Evolutionary conservation across 2,888 invertebrate species (phyloP).

Genomic region (Gastrophysa polygoni): DNA sequence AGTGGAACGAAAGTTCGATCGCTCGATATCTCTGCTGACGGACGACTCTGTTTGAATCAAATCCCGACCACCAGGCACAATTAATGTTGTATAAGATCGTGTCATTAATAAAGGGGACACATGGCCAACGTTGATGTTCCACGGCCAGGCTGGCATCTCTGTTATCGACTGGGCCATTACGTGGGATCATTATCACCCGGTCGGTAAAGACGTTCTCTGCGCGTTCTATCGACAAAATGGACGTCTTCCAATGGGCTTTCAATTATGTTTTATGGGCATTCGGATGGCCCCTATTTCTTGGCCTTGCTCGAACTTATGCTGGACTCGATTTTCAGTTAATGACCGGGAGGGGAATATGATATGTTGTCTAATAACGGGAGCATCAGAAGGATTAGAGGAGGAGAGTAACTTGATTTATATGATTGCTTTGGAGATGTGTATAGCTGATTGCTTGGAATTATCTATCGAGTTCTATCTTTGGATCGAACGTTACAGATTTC

Average conservation of each 20-base stretch:
- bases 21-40: no score
- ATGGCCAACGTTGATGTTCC: slow-evolving; percentile 15
- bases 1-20: no score
- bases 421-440: neutral
- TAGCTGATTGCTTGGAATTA: no score
- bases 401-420: neutral
- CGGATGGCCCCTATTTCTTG: slow-evolving; percentile 37
- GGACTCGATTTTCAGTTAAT: slow-evolving; percentile 8
- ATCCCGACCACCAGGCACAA: slow-evolving; percentile 8
- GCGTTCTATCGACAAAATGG: slow-evolving; percentile 48
- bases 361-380: neutral
- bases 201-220: slow-evolving; percentile 45
- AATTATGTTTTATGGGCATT: slow-evolving; percentile 52
- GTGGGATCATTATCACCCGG: slow-evolving; percentile 51
- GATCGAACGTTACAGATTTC: no score
- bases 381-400: neutral
- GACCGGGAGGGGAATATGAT: neutral
- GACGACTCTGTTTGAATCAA: no score
- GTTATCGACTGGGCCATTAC: slow-evolving; percentile 52
- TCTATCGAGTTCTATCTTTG: no score
- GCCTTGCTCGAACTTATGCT: slow-evolving; percentile 11
- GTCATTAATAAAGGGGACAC: slow-evolving; percentile 26
- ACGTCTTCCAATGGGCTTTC: slow-evolving; percentile 52
- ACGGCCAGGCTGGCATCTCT: slow-evolving; percentile 22
- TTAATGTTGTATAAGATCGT: slow-evolving; percentile 21